These are phyloP conservation scores for Lycorma delicatula DNA, from an alignment of 1,140 invertebrate genomes.

Conservation along the genomic window DNA sequence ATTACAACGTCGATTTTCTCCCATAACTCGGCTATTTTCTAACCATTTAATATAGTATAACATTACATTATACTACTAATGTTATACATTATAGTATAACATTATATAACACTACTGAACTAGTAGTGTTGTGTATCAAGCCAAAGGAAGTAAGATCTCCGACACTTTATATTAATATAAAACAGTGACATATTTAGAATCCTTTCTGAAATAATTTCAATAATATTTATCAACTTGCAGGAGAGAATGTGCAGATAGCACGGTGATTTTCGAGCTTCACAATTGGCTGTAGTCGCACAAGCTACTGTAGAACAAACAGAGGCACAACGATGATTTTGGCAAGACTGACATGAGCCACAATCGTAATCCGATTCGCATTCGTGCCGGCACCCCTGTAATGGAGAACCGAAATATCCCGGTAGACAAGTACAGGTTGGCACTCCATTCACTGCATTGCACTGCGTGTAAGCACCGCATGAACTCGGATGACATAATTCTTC, in stretches of 20 bases:
- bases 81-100: too few species aligned
- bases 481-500: conserved; percentile 70
- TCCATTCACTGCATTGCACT: conserved; percentile 64
- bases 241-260: conserved; percentile 71
- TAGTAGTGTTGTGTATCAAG: too few species aligned
- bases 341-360: conserved; percentile 58
- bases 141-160: too few species aligned
- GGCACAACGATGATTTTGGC: conserved; percentile 65
- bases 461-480: conserved; percentile 69
- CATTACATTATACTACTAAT: too few species aligned
- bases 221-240: conserved; percentile 40
- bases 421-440: conserved; percentile 67
- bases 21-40: too few species aligned
- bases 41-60: too few species aligned
- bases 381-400: conserved; percentile 61
- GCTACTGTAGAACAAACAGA: conserved; percentile 58
- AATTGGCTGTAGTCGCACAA: conserved; percentile 71
- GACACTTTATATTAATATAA: too few species aligned
- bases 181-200: too few species aligned
- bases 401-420: conserved; percentile 61
- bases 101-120: too few species aligned
- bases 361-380: conserved; percentile 70
- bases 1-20: too few species aligned
- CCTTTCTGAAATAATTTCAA: not conserved
- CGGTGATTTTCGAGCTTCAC: conserved; percentile 66